These are phyloP conservation scores for Macquaria ambigua DNA, from an alignment of 2,113 vertebrate species.

Conservation along the genomic window DNA sequence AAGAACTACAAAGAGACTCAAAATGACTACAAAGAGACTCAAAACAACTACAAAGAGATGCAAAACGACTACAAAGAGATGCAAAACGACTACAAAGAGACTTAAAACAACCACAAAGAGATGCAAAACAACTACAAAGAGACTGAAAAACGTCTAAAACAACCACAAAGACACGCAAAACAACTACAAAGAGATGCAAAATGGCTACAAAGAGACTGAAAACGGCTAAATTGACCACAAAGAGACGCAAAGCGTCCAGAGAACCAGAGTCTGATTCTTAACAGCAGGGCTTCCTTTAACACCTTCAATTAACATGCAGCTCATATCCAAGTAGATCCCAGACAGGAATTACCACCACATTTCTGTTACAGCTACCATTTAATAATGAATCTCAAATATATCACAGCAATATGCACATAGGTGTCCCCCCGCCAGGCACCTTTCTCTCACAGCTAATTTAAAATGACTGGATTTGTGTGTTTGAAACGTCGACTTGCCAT, in stretches of 20 bases:
- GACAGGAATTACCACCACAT: conserved; percentile 3
- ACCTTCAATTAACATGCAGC: conserved; percentile 18
- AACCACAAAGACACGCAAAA: neutral
- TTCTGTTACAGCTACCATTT: neutral
- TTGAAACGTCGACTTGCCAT: conserved; percentile 9
- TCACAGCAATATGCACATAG: conserved; percentile 1
- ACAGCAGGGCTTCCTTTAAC: neutral
- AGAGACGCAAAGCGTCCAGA: neutral
- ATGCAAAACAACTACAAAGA: neutral
- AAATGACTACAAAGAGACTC: neutral
- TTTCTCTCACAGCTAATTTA: conserved; percentile 49
- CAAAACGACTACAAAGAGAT: neutral
- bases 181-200: neutral
- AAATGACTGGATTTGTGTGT: conserved; percentile 21
- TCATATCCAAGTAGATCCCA: conserved; percentile 13
- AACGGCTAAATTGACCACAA: neutral
- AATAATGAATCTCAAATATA: conserved; percentile 38
- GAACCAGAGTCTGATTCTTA: neutral
- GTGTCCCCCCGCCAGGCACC: conserved; percentile 11
- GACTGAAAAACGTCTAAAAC: too few species aligned
- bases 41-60: neutral
- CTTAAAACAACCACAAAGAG: too few species aligned
- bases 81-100: neutral
- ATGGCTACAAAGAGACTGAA: neutral
- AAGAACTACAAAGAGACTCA: neutral